phyloP scores from a whole-genome alignment of 2,888 invertebrate species.

The Eremobia ochroleuca region DNA sequence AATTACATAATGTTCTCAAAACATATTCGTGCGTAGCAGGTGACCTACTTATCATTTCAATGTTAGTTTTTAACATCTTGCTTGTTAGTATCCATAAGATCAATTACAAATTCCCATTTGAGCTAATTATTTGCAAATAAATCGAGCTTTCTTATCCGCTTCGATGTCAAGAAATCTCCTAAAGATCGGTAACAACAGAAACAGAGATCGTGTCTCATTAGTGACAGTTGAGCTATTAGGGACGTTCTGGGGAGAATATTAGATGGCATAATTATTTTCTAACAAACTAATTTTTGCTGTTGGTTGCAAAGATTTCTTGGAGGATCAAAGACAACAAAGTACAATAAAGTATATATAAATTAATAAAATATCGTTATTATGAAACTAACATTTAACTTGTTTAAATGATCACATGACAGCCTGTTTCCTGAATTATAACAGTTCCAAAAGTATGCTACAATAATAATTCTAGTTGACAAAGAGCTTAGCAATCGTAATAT shows the following conservation, averaged over 20 bases:
- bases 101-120: slow-evolving; percentile 17
- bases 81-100: background rate
- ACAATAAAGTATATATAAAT: too few relatives aligned
- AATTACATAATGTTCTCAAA: background rate
- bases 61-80: background rate
- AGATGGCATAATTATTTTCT: background rate
- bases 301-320: background rate
- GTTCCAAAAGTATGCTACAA: background rate
- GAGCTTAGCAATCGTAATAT: background rate
- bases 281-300: background rate
- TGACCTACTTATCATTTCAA: background rate
- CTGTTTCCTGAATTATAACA: background rate
- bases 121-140: slow-evolving; percentile 22
- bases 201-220: too few relatives aligned
- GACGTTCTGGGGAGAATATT: background rate
- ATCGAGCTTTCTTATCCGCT: too few relatives aligned
- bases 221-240: too few relatives aligned
- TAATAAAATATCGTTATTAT: background rate
- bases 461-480: background rate
- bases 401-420: accelerated
- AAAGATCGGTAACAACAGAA: too few relatives aligned
- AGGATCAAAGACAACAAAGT: background rate
- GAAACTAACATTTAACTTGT: background rate
- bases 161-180: too few relatives aligned
- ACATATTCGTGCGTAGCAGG: background rate